Conservation (phyloP, 2,113 vertebrate genomes). For the Corapipo altera region DNA sequence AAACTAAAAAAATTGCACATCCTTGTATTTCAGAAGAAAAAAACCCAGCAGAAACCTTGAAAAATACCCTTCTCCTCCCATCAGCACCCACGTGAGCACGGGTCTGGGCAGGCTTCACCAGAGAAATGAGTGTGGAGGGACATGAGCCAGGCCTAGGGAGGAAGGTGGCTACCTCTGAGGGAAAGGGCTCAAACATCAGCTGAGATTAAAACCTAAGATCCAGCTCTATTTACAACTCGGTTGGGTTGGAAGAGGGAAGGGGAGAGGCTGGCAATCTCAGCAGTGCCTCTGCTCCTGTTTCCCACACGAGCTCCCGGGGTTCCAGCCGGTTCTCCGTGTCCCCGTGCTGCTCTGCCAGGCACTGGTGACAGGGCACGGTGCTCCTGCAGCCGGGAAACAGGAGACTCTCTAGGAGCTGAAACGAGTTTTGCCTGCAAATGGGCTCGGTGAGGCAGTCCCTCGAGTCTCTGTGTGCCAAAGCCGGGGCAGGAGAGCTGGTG, state of each 20-base stretch:
- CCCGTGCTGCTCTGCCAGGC: background rate
- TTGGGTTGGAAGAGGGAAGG: background rate
- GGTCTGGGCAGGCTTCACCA: slow-evolving; percentile 61
- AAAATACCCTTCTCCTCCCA: slow-evolving; percentile 69
- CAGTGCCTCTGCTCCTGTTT: background rate
- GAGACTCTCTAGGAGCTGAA: slow-evolving; percentile 16
- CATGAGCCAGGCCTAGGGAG: background rate
- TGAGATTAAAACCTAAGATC: background rate
- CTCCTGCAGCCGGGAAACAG: background rate
- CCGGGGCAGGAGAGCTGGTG: slow-evolving; percentile 42
- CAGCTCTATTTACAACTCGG: background rate
- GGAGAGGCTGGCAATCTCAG: background rate
- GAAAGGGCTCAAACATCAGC: background rate
- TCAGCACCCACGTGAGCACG: slow-evolving; percentile 53
- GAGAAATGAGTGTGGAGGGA: background rate
- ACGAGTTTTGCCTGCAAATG: slow-evolving; percentile 25
- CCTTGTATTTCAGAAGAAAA: slow-evolving; percentile 90
- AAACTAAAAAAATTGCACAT: slow-evolving; percentile 95
- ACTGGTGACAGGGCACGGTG: background rate
- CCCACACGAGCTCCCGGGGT: background rate
- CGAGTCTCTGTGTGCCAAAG: slow-evolving; percentile 9
- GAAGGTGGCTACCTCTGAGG: background rate
- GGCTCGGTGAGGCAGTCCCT: slow-evolving; percentile 1
- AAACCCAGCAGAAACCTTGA: slow-evolving; percentile 71
- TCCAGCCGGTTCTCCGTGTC: background rate